Evolutionary conservation across 2,113 vertebrate species (phyloP).

Genomic region (Zosterops japonicus): DNA sequence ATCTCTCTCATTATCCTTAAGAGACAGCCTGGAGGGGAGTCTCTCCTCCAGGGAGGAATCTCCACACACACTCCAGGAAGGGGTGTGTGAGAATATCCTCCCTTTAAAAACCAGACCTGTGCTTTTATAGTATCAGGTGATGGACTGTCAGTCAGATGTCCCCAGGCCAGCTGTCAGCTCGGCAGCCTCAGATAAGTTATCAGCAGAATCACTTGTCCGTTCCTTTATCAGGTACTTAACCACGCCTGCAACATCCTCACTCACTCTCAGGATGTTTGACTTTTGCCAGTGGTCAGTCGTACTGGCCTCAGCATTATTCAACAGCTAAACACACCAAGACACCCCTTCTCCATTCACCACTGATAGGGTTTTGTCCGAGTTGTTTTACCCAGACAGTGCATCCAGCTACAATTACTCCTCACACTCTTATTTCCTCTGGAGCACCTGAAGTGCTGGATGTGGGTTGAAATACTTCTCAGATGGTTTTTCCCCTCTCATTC

Average conservation of each 20-base stretch:
- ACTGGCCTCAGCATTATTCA: neutral
- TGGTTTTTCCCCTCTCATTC: neutral
- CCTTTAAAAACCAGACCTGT: neutral
- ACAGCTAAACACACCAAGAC: too few relatives aligned
- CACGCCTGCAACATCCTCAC: neutral
- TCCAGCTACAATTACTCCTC: neutral
- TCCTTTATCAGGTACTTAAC: neutral
- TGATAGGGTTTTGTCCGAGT: fast-evolving
- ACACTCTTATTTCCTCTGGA: neutral
- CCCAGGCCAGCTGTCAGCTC: neutral
- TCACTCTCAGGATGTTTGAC: neutral
- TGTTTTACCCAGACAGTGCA: neutral
- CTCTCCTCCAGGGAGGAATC: neutral
- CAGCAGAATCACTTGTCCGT: neutral
- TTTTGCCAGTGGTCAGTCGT: neutral
- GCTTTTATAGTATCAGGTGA: neutral
- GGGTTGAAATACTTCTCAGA: neutral
- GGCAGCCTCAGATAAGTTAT: neutral
- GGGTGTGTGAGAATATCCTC: neutral
- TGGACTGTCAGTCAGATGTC: neutral
- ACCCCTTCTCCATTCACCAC: neutral
- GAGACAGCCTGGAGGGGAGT: neutral
- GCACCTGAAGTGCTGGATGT: neutral
- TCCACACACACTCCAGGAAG: neutral
- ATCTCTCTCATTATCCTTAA: neutral